phyloP scores from a whole-genome alignment of 2,113 vertebrate genomes.

The Chaetura pelagica region DNA sequence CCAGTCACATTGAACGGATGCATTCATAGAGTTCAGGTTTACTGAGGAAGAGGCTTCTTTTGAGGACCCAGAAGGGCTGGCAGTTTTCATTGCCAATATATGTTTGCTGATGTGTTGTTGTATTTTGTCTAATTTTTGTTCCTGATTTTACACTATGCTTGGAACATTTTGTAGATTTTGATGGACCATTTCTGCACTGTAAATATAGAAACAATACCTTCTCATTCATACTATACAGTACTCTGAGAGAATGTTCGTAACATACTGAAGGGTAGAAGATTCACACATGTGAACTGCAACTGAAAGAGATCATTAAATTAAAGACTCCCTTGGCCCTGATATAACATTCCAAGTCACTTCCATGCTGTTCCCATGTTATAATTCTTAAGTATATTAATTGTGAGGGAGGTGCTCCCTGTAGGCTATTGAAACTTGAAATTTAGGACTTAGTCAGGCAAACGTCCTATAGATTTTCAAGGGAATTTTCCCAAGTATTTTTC shows the following conservation, averaged over 20 bases:
- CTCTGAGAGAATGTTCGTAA: not conserved
- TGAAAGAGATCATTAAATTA: slow-evolving; percentile 57
- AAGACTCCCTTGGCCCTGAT: slow-evolving; percentile 45
- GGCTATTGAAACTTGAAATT: slow-evolving; percentile 45
- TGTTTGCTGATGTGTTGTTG: not conserved
- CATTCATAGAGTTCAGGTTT: not conserved
- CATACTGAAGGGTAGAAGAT: slow-evolving; percentile 10
- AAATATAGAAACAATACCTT: not conserved
- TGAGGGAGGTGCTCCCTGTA: slow-evolving; percentile 31
- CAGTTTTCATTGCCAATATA: not conserved
- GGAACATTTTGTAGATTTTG: not conserved
- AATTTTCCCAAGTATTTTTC: not conserved
- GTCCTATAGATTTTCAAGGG: not conserved
- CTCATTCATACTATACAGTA: not conserved
- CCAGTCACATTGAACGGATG: not conserved
- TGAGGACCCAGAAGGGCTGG: not conserved
- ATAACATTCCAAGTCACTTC: slow-evolving; percentile 52
- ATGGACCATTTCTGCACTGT: not conserved
- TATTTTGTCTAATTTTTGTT: not conserved
- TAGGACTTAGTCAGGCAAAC: slow-evolving; percentile 17
- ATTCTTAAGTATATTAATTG: slow-evolving; percentile 62
- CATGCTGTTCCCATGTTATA: slow-evolving; percentile 47
- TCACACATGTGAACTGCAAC: slow-evolving; percentile 5
- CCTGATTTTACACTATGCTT: not conserved
- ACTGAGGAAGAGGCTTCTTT: not conserved